Conservation (phyloP, 2,888 invertebrate species). For the Agonopterix arenella region DNA sequence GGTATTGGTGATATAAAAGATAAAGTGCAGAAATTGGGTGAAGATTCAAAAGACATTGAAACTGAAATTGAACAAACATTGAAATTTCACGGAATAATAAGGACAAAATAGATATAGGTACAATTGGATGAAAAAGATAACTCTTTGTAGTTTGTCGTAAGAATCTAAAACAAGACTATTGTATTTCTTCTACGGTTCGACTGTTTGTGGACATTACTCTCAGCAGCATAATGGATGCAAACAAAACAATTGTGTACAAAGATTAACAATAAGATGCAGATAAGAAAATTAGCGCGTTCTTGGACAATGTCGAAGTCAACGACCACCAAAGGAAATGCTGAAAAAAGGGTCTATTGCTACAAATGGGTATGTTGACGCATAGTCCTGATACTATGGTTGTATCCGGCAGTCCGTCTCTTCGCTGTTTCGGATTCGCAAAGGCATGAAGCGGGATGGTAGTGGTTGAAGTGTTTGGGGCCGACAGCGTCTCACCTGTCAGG, state of each 20-base stretch:
- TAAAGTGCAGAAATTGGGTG: no score
- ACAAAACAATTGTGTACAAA: conserved; percentile 15
- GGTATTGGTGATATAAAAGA: no score
- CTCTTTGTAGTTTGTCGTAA: no score
- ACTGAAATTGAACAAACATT: no score
- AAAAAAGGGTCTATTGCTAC: conserved; percentile 3
- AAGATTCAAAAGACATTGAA: no score
- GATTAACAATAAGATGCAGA: conserved; percentile 8
- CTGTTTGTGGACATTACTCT: neutral
- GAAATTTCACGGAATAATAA: no score
- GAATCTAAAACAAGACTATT: no score
- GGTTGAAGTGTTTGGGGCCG: conserved; percentile 23
- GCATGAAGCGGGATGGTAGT: conserved; percentile 13
- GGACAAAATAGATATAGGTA: no score
- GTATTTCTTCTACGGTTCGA: neutral
- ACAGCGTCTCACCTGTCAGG: conserved; percentile 76
- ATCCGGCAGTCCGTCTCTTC: conserved; percentile 29
- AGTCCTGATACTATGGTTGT: conserved; percentile 23
- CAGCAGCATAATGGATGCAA: conserved; percentile 11
- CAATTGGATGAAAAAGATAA: conserved; percentile 1
- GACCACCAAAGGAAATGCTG: conserved; percentile 2
- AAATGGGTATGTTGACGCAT: conserved; percentile 13
- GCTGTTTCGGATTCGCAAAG: conserved; percentile 28
- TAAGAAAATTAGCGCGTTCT: conserved; percentile 6
- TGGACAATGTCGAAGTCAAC: conserved; percentile 1